A percentile compares a stretch with the other conserved stretches of the same genome.
Evolutionary conservation across 2,113 vertebrate genomes (phyloP).

Genomic region (Rhinoptilus africanus): DNA sequence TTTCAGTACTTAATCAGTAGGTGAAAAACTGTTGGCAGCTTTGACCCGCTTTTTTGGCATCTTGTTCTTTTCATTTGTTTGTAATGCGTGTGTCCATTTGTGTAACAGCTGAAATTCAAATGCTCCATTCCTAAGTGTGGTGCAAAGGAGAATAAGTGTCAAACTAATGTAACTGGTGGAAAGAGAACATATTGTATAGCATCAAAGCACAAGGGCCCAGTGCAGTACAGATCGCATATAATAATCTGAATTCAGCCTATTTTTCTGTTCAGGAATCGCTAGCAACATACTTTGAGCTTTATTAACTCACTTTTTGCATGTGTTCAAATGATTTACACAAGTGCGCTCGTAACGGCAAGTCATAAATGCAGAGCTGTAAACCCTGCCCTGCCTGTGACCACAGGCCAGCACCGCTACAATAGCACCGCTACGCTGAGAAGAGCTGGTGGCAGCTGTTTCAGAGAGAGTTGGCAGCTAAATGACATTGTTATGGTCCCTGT

Average conservation of each 20-base stretch:
- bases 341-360: neutral
- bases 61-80: neutral
- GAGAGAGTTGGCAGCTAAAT: neutral
- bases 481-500: neutral
- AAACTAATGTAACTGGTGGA: neutral
- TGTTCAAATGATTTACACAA: neutral
- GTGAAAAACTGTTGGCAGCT: slow-evolving; percentile 8
- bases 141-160: neutral
- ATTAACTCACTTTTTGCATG: neutral
- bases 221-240: neutral
- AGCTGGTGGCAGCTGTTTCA: neutral
- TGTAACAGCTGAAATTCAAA: neutral
- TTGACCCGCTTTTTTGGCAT: neutral
- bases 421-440: neutral
- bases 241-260: neutral
- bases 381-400: neutral
- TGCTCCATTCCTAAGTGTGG: neutral
- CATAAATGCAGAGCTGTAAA: neutral
- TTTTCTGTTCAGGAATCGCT: neutral
- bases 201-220: neutral
- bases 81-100: neutral
- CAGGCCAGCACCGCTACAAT: neutral
- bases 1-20: neutral
- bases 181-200: neutral
- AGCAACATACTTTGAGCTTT: neutral